Evolutionary conservation across 2,113 vertebrate genomes (phyloP), one percentile per base, ranked within the genome.

Genomic region (Cercocebus atys): DNA sequence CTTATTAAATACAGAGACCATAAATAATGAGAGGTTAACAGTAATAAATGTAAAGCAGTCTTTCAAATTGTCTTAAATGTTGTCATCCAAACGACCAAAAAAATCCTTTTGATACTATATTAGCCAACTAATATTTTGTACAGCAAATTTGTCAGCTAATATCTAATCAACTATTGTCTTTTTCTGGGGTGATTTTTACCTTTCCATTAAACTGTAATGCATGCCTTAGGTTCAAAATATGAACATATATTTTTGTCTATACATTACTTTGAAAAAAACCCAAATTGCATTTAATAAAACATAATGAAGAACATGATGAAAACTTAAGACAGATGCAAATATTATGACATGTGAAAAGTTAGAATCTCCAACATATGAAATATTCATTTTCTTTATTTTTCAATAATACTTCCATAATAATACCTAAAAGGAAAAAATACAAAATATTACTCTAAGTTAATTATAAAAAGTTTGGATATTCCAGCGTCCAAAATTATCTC

Each of bases 41-140:
- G 20, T 47, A 82, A 72, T 17, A 86, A 87, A 82, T 82, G 55
- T 72, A 72, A 70, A 18, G n/a, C 59, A 82, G 68, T 1, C 20
- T 86, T 94, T 94, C 47, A 90, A 94, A 92, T 68, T 52, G 47
- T 76, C 23, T 47, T 89, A 55, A 64, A 75, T 78, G 38, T 55
- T 94, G 75, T 86, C 2, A 0, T 68, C n/a, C 13, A 92, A 10
- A 25, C 94, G 84, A 40, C 6, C 45, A n/a, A 80, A 96, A 78
- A 35, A 2, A 18, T 8, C 43, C 81, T 52, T n/a, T 76, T 87
- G 11, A 76, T 18, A 61, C 80, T 66, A 52, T 22, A 35, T 82
- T 82, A 90, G 7, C 57, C n/a, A 61, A 61, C 52, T 61, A 92
- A 66, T 50, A 76, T 50, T 94, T 90, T 81, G 18, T 32, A 82